Conservation (phyloP, 1,140 invertebrate species). For the Neodiprion virginianus region DNA sequence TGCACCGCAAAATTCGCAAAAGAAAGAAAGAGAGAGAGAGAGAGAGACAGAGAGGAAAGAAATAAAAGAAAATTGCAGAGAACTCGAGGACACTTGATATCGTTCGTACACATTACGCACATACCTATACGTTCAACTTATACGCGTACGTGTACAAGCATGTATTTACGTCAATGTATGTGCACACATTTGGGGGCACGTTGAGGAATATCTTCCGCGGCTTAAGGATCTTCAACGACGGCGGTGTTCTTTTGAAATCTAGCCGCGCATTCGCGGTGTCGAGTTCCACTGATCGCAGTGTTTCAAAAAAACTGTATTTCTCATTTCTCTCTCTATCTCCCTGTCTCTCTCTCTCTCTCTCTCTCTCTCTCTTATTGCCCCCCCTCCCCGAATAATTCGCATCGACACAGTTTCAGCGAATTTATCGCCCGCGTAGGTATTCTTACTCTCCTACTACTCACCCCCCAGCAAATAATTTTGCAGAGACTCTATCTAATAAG, state of each 20-base stretch:
- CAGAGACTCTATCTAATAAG: background rate
- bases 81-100: background rate
- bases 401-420: background rate
- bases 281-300: background rate
- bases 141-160: background rate
- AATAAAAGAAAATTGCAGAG: background rate
- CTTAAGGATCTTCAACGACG: background rate
- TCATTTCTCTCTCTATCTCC: background rate
- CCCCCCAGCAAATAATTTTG: background rate
- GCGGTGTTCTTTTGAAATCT: conserved; percentile 5
- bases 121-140: too few relatives aligned
- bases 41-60: background rate
- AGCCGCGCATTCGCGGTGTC: background rate
- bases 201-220: background rate
- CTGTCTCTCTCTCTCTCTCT: background rate
- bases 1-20: too few relatives aligned
- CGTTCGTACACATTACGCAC: too few relatives aligned
- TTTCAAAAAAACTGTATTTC: background rate
- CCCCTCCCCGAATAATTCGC: background rate
- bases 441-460: background rate
- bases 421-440: background rate
- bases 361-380: background rate
- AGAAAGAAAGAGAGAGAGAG: background rate
- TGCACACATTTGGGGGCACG: background rate
- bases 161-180: too few relatives aligned